Base-by-base conservation (phyloP, 2,797 vertebrate species). In the Esox lucius region DNA sequence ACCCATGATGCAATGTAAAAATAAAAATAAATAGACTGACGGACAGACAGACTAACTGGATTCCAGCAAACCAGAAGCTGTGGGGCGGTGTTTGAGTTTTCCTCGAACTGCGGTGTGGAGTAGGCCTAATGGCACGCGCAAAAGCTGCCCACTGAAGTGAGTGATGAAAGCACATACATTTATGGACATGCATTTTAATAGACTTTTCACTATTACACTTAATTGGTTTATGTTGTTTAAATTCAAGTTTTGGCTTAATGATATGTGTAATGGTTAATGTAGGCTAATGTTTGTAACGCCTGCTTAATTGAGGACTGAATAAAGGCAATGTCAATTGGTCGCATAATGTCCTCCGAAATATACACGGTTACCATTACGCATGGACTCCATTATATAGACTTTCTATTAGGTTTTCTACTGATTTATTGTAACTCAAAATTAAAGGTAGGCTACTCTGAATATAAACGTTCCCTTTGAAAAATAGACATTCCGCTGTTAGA, bases 1-100 rank as follows among this genome's bases (percentile, higher is more conserved):
- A 74, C 78, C 84, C 84, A 24, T 5, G 24, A 68, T 77, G 56
- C 81, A 80, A n/a, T 35, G 78, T 68, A 31, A 24, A 19, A 72
- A 62, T 48, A 51, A 49, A 33, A 2, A 48, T 12, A 53, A 71
- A 24, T 68, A 48, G 19, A 61, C 46, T 46, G 42, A 46, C 42
- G 42, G 42, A 46, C 42, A 11, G 11, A 42, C 42, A 42, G 5
- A 42, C 56, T 19, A 8, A 59, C 11, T 13, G 56, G 51, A 62
- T 71, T 19, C 71, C 17, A 75, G 66, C 74, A 51, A 73, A 70
- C 66, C 67, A 67, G 46, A 62, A 53, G 64, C 61, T 64, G 31
- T 26, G 31, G 70, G 70, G 74, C 53, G 72, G 53, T 68, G 53
- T 68, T 59, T 62, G 13, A 31, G 64, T 12, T 72, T 77, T 49